These are phyloP conservation scores for Drosophila tropicalis DNA, from an alignment of 1,140 invertebrate species.

Conservation along the genomic window DNA sequence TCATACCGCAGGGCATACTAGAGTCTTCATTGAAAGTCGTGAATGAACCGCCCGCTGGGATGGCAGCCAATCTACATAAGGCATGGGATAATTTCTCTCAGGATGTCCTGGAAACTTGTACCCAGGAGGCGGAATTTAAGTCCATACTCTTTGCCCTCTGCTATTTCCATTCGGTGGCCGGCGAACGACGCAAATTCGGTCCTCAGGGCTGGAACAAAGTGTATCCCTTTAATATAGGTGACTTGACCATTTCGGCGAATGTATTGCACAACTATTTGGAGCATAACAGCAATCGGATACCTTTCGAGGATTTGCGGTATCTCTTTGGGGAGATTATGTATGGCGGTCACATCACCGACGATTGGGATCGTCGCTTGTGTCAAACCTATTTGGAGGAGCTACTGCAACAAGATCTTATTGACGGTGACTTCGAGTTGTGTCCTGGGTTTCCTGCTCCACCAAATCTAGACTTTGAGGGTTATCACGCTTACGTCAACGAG, in stretches of 20 bases:
- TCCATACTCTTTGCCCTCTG: constrained; percentile 95
- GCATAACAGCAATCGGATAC: constrained; percentile 92
- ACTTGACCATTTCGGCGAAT: constrained; percentile 95
- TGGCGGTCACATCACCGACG: constrained; percentile 97
- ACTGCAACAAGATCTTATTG: constrained; percentile 92
- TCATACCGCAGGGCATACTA: constrained; percentile 91
- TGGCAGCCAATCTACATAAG: constrained; percentile 97
- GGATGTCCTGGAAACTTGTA: constrained; percentile 95
- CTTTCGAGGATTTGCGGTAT: constrained; percentile 97
- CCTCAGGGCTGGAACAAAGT: constrained; percentile 97
- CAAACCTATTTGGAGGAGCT: constrained; percentile 95
- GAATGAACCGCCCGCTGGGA: constrained; percentile 97
- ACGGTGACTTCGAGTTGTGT: constrained; percentile 93
- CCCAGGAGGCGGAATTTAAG: constrained; percentile 97
- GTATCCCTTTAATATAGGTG: constrained; percentile 93
- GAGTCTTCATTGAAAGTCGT: constrained; percentile 98
- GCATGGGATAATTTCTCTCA: constrained; percentile 97
- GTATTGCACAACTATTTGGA: constrained; percentile 97
- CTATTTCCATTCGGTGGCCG: constrained; percentile 98
- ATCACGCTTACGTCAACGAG: constrained; percentile 95
- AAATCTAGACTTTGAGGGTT: constrained; percentile 93
- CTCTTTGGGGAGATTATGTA: constrained; percentile 99
- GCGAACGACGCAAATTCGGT: constrained; percentile 96
- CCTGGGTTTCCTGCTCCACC: constrained; percentile 93
- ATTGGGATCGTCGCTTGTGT: constrained; percentile 96